Percentiles rank a stretch among this genome's conserved stretches.
phyloP scores from a whole-genome alignment of 2,888 invertebrate genomes.

The Allacma fusca region DNA sequence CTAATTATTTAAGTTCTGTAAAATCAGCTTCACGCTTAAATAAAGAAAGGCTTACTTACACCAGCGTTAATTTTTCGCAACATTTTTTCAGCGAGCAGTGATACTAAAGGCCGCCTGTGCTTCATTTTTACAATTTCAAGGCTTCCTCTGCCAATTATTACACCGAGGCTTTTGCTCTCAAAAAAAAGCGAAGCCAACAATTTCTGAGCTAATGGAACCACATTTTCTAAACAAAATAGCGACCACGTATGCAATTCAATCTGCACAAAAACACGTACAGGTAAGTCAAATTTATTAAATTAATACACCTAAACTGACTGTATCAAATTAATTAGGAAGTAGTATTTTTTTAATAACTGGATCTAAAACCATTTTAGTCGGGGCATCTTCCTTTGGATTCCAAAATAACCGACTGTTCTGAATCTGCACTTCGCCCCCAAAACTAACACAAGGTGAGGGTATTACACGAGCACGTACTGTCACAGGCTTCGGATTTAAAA shows the following conservation, averaged over 20 bases:
- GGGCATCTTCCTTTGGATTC: slow-evolving; percentile 10
- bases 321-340: too few species aligned
- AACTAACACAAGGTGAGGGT: not conserved
- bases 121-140: slow-evolving; percentile 10
- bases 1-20: too few species aligned
- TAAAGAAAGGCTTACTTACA: too few species aligned
- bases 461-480: not conserved
- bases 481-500: not conserved
- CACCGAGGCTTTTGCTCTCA: not conserved
- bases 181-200: not conserved
- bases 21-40: too few species aligned
- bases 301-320: not conserved
- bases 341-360: too few species aligned
- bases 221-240: not conserved
- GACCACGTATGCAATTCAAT: not conserved
- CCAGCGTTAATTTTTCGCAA: not conserved
- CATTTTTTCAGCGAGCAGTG: not conserved
- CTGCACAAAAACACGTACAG: not conserved
- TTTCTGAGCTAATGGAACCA: not conserved
- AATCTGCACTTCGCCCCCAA: not conserved
- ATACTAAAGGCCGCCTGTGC: too few species aligned
- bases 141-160: not conserved
- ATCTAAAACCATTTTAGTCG: slow-evolving; percentile 1
- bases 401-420: slow-evolving; percentile 7
- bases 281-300: not conserved